A percentile compares a stretch with the other conserved stretches of the same genome.
Conservation (phyloP, 2,888 invertebrate genomes). For the Hyalella azteca region DNA sequence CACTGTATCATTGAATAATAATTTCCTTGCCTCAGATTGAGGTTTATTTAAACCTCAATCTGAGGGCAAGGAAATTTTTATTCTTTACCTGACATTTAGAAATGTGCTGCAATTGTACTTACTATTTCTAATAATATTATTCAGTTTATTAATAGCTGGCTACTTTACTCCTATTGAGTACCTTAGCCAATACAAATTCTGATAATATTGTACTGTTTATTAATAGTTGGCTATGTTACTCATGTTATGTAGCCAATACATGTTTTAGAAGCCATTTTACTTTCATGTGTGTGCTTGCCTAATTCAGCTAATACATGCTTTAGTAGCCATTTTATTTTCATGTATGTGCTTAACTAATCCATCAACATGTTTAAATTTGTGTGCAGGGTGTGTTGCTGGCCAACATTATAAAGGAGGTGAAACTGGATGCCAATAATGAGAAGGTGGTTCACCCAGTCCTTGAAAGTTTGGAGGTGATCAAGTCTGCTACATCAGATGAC, state of each 20-base stretch:
- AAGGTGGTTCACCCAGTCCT: conserved; percentile 44
- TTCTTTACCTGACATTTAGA: too few relatives aligned
- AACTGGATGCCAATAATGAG: conserved; percentile 49
- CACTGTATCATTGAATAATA: too few relatives aligned
- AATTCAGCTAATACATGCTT: background rate
- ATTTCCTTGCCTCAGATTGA: too few relatives aligned
- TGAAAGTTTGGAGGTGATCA: conserved; percentile 42
- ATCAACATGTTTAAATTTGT: background rate
- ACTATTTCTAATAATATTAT: too few relatives aligned
- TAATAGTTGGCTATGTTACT: background rate
- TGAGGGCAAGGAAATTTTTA: too few relatives aligned
- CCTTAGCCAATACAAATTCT: too few relatives aligned
- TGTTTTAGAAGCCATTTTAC: background rate
- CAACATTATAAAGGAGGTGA: conserved; percentile 61
- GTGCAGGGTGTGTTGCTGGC: conserved; percentile 59
- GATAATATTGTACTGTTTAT: too few relatives aligned
- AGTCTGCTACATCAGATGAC: conserved; percentile 26
- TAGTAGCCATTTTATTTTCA: background rate
- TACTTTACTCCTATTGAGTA: too few relatives aligned
- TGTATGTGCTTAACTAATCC: background rate
- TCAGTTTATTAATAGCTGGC: too few relatives aligned
- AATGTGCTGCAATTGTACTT: too few relatives aligned
- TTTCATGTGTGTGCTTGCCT: background rate
- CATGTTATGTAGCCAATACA: background rate
- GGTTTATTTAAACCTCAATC: too few relatives aligned